phyloP scores from a whole-genome alignment of 92 coral and sea anemone genomes.

The Parazoanthus swiftii region DNA sequence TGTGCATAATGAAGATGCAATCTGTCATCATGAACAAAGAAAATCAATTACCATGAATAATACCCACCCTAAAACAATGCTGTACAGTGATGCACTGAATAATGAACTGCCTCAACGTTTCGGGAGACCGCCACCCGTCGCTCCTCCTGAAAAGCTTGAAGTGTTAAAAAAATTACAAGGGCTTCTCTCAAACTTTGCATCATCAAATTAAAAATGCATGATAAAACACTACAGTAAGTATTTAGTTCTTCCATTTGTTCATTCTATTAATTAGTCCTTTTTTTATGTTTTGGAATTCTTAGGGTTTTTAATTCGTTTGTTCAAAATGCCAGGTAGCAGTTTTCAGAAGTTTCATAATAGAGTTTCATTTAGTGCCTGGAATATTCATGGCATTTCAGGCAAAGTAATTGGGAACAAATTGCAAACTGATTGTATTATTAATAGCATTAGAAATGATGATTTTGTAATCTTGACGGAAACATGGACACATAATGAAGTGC shows the following conservation, averaged over 20 bases:
- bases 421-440: no score
- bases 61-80: background rate
- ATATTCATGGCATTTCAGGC: no score
- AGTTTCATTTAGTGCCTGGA: no score
- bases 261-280: background rate
- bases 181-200: slow-evolving; percentile 31
- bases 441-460: no score
- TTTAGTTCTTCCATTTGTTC: slow-evolving; percentile 21
- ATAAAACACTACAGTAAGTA: slow-evolving; percentile 28
- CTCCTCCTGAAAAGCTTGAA: slow-evolving; percentile 18
- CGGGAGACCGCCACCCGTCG: slow-evolving; percentile 24
- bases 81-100: slow-evolving; percentile 18
- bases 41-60: no score
- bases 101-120: slow-evolving; percentile 28
- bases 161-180: slow-evolving; percentile 19
- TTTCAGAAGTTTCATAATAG: no score
- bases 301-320: no score
- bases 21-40: background rate
- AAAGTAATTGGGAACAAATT: no score
- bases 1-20: background rate
- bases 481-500: no score
- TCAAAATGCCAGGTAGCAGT: no score
- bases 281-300: background rate
- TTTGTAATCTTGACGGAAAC: no score
- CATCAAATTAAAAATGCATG: background rate